phyloP scores from a whole-genome alignment of 92 coral and sea anemone species.

The Virgularia gustaviana region DNA sequence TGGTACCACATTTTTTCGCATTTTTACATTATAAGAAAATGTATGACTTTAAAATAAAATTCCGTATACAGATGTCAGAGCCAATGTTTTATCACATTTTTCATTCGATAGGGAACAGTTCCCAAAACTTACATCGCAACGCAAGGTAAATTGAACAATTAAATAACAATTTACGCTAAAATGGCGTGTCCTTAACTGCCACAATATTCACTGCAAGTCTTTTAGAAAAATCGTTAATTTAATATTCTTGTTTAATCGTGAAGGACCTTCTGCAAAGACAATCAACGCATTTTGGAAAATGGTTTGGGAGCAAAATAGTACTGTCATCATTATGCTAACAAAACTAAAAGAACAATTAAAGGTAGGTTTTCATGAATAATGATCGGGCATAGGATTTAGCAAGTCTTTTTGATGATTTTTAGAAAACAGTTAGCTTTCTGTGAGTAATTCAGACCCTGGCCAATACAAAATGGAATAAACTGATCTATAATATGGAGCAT shows the following conservation, averaged over 20 bases:
- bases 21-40: no score
- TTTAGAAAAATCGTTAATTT: not conserved
- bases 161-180: not conserved
- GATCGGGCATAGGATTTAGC: no score
- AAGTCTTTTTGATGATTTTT: no score
- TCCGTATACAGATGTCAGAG: no score
- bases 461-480: no score
- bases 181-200: not conserved
- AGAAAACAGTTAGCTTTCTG: no score
- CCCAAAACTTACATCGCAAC: slow-evolving; percentile 71
- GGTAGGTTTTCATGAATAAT: slow-evolving; percentile 44
- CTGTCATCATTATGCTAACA: slow-evolving; percentile 73
- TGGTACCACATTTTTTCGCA: no score
- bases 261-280: slow-evolving; percentile 59
- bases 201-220: no score
- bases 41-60: no score
- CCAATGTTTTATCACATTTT: not conserved
- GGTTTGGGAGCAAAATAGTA: slow-evolving; percentile 74
- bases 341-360: slow-evolving; percentile 63
- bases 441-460: no score
- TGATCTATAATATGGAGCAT: no score
- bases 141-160: slow-evolving; percentile 56
- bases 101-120: slow-evolving; percentile 59
- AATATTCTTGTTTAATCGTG: not conserved
- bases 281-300: slow-evolving; percentile 77